Base-by-base conservation (phyloP, 2,797 vertebrate species). In the Rhinophrynus dorsalis region DNA sequence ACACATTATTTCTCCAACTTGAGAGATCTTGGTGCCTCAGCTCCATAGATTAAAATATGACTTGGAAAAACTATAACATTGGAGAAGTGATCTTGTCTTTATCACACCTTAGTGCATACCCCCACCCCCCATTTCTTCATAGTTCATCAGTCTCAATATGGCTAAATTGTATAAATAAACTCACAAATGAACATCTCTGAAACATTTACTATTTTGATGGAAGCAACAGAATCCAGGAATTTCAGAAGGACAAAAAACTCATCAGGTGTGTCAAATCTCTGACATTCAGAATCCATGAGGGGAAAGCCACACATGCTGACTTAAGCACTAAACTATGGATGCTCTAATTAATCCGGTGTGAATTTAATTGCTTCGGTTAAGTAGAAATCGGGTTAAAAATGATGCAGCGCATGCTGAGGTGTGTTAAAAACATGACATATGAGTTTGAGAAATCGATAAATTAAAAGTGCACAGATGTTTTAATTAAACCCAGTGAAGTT, bases 341-440 rank as follows among this genome's bases (percentile, higher is more conserved):
- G 88, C 86, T 85, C 90, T 92, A 91, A 92, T 92, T 91, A 92
- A 92, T 90, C 90, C 78, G 37, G 86, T 86, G 85, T 89, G 90
- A 90, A 88, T 91, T 90, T 91, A 92, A 92, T 92, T 92, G 89
- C 89, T 90, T 91, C 88, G 88, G 88, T 90, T 91, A 90, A 91
- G 86, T 91, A 88, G 88, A 88, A 91, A 91, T 89, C 61, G 79
- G 88, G 89, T 91, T 90, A 90, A 91, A 90, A 90, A 90, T 90
- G 88, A 90, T 90, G 88, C 89, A 83, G 86, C 84, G 85, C 87
- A 90, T 89, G 86, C 88, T 89, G 88, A 89, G 85, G 85, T 90
- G 84, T 90, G 86, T 91, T 90, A 90, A 90, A 91, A 90, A 90
- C 88, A 89, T 90, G 90, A 91, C 90, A 91, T 89, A 90, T 88